Evolutionary conservation across 2,113 vertebrate genomes (phyloP), one percentile per base, ranked within the genome.

Genomic region (Grus americana): DNA sequence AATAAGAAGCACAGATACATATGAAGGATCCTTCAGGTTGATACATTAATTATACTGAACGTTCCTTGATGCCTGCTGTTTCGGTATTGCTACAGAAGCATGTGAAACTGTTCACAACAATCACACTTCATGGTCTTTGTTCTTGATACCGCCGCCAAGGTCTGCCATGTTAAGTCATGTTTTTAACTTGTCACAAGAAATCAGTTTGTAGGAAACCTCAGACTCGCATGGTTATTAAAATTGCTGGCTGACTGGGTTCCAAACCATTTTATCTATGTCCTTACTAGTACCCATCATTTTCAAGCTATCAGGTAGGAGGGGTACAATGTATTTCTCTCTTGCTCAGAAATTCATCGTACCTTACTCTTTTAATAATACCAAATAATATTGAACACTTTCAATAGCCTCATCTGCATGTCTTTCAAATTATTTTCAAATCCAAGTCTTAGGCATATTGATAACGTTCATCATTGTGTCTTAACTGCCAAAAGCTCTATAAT

Each of bases 1-100:
- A 94, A 66, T 55, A 85, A 81, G 22, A 67, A 87, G n/a, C 30
- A 79, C n/a, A 79, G 66, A 89, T 50, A 86, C 5, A 42, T 68
- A 62, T 24, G 21, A 93, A 88, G 59, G 62, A 94, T 95, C 50
- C 50, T 96, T 94, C 81, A 96, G 75, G 38, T 70, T 72, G 70
- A 85, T 81, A 72, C 24, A 36, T 85, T 93, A 82, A 94, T 86
- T 94, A 79, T 23, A 73, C 17, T 26, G 72, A 93, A 70, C 46
- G 47, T 83, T 96, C 50, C 71, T 86, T 73, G 59, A 72, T 47
- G 62, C 79, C 55, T 90, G 58, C 79, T 92, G 67, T 79, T 96
- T 90, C 5, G 8, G 36, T 88, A 76, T 32, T 58, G 44, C 63
- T 73, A 66, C 50, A 88, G 63, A 92, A 86, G 46, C 71, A 46